Evolutionary conservation across 2,113 vertebrate species (phyloP), one percentile per base, ranked within the genome.

Genomic region (Sciurus niger): DNA sequence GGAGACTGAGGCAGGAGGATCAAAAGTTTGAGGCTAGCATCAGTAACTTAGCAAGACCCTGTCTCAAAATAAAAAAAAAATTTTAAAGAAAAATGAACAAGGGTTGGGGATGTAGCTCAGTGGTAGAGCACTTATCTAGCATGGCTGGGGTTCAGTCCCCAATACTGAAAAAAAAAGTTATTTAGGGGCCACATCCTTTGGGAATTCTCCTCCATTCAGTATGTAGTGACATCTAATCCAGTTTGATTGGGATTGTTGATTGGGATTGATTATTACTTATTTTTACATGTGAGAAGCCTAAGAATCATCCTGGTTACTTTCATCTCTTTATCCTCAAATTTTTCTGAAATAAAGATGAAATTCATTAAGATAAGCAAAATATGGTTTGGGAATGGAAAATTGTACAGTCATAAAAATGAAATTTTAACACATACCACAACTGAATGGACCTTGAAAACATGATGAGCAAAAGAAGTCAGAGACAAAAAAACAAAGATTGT

Each of bases 321-420:
- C 11, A 93, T 73, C 58, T 48, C 20, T 83, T 83, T 40, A 40
- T 40, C 40, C 40, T 40, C 18, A 79, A 43, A 58, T 79, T 68
- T 24, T 74, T 89, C 51, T 18, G 80, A 82, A 92, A 73, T 51
- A 89, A 95, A 74, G 10, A 51, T 95, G 17, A 95, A 76, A 65
- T 40, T 13, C 6, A 80, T 55, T 93, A 74, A 76, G 32, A 53
- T 32, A 37, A 46, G 32, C 60, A 83, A 53, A 88, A 40, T 28
- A 6, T 67, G 63, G 24, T 8, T 20, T 40, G 30, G 28, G 17
- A 88, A 73, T 68, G 8, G 17, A 70, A 94, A 74, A 67, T 24
- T 84, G 32, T 60, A 76, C n/a, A 48, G 4, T 8, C 32, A 82
- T 89, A 53, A 74, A 78, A 80, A 63, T 22, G 32, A 11, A 24